phyloP scores from a whole-genome alignment of 2,888 invertebrate species.

The Tetramorium bicarinatum region DNA sequence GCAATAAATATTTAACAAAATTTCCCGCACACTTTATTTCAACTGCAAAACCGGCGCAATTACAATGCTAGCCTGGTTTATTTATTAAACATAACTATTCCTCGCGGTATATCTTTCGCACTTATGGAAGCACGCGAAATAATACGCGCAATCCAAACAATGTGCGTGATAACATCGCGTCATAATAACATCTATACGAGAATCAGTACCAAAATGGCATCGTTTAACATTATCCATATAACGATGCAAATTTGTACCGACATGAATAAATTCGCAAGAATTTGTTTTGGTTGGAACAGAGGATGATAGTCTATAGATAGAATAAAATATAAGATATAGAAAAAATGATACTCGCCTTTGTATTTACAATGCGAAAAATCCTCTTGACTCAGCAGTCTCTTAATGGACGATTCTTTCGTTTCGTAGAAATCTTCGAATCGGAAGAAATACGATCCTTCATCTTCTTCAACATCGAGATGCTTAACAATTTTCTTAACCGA shows the following conservation, averaged over 20 bases:
- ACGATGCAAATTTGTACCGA: conserved; percentile 9
- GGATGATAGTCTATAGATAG: conserved; percentile 14
- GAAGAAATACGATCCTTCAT: conserved; percentile 48
- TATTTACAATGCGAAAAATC: conserved; percentile 48
- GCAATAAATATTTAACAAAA: background rate
- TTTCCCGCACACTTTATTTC: background rate
- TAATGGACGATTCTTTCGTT: conserved; percentile 55
- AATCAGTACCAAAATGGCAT: conserved; percentile 9
- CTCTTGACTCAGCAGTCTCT: conserved; percentile 65
- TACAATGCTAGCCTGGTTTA: conserved; percentile 40
- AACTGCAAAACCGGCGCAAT: conserved; percentile 25
- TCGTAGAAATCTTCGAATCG: conserved; percentile 58
- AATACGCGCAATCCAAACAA: conserved; percentile 20
- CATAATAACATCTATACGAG: background rate
- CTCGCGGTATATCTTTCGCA: background rate
- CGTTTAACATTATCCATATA: background rate
- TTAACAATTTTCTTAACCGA: conserved; percentile 28
- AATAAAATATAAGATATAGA: conserved; percentile 43
- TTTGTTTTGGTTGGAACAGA: background rate
- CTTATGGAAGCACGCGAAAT: background rate
- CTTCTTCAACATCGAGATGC: conserved; percentile 43
- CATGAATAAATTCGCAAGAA: background rate
- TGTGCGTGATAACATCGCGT: background rate
- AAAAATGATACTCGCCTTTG: conserved; percentile 80
- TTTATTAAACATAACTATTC: background rate